Conservation (phyloP, 2,797 vertebrate species). For the Poeciliopsis gracilis region DNA sequence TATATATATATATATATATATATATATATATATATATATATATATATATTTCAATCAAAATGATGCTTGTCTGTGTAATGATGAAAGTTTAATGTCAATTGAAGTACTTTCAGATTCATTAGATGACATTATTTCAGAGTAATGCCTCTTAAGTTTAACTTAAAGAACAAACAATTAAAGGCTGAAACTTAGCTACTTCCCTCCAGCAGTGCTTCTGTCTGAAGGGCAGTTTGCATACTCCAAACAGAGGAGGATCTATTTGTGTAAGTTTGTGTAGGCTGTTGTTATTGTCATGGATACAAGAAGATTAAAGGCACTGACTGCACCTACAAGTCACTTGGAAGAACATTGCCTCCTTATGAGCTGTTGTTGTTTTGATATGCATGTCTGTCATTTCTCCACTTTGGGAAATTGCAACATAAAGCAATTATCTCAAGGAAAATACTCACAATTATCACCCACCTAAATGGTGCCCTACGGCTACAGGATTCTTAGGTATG, state of each 20-base stretch:
- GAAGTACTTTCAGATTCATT: neutral
- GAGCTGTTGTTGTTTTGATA: constrained; percentile 48
- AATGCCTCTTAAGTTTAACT: constrained; percentile 34
- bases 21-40: too few relatives aligned
- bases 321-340: constrained; percentile 56
- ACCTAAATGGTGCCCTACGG: constrained; percentile 38
- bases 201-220: constrained; percentile 78
- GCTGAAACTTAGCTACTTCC: constrained; percentile 68
- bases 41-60: neutral
- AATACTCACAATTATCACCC: constrained; percentile 36
- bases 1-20: too few relatives aligned
- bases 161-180: constrained; percentile 78
- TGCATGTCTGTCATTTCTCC: constrained; percentile 52
- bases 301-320: constrained; percentile 41
- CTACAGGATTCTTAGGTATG: constrained; percentile 39
- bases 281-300: constrained; percentile 74
- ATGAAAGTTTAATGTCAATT: neutral
- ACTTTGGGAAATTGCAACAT: constrained; percentile 58
- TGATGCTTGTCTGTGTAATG: neutral
- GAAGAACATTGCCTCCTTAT: constrained; percentile 45
- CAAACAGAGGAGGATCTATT: constrained; percentile 67
- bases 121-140: neutral
- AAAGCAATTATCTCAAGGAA: constrained; percentile 51
- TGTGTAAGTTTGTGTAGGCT: constrained; percentile 60
- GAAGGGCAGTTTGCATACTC: constrained; percentile 37